phyloP scores from a whole-genome alignment of 2,888 invertebrate species.

The Zonitis immaculata region DNA sequence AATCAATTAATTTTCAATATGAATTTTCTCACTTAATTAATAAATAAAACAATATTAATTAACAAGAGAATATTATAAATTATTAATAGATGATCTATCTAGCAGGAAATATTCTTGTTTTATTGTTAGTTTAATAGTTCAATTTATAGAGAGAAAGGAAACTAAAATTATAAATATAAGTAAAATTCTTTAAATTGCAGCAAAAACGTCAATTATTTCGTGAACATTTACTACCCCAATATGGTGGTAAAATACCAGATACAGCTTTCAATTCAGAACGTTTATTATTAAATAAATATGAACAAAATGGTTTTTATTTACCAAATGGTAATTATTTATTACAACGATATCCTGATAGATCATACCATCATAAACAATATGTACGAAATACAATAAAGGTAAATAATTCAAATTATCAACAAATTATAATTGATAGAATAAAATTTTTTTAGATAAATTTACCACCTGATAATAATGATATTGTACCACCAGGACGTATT shows the following conservation, averaged over 20 bases:
- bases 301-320: conserved; percentile 58
- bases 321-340: conserved; percentile 58
- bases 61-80: too few relatives aligned
- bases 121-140: not conserved
- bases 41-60: too few relatives aligned
- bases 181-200: conserved; percentile 39
- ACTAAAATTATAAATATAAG: too few relatives aligned
- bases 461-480: conserved; percentile 53
- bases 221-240: conserved; percentile 57
- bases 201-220: conserved; percentile 61
- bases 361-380: conserved; percentile 16
- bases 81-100: not conserved
- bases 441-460: conserved; percentile 50
- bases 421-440: not conserved
- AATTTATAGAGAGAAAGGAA: conserved; percentile 9
- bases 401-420: not conserved
- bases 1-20: too few relatives aligned
- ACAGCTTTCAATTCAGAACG: conserved; percentile 59
- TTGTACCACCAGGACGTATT: conserved; percentile 51
- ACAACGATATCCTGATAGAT: conserved; percentile 35
- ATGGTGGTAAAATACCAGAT: conserved; percentile 61
- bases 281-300: conserved; percentile 55
- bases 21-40: too few relatives aligned
- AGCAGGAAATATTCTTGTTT: not conserved
- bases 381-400: conserved; percentile 25